phyloP scores from a whole-genome alignment of 2,888 invertebrate species.

The Andrena bucephala region DNA sequence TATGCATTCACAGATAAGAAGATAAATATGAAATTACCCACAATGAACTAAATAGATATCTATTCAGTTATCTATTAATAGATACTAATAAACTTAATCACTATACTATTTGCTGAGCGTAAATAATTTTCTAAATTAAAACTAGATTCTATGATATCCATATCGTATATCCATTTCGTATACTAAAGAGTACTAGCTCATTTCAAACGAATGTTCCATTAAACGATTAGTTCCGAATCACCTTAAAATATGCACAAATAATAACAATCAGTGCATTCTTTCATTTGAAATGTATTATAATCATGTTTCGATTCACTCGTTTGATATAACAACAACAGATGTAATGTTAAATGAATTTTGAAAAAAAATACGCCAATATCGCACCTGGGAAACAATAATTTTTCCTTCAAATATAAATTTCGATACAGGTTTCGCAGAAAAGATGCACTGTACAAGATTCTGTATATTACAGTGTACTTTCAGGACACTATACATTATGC shows the following conservation, averaged over 20 bases:
- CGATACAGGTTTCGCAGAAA: not conserved
- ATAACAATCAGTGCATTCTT: not conserved
- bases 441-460: conserved; percentile 11
- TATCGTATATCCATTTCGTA: not conserved
- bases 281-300: not conserved
- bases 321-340: not conserved
- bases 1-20: conserved; percentile 17
- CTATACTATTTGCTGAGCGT: not conserved
- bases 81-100: too few species aligned
- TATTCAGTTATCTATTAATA: not conserved
- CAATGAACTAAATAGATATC: not conserved
- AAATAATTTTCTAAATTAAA: not conserved
- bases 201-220: not conserved
- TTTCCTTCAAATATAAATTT: not conserved
- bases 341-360: not conserved
- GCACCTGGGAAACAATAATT: not conserved
- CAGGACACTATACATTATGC: not conserved
- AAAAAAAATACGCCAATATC: not conserved
- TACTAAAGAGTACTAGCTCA: not conserved
- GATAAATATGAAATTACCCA: conserved; percentile 12
- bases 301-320: not conserved
- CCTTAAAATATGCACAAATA: not conserved
- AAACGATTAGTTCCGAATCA: too few species aligned
- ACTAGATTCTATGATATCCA: not conserved
- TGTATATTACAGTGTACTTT: conserved; percentile 20